These are phyloP conservation scores for Noctua janthe DNA, from an alignment of 2,888 invertebrate genomes.

Conservation along the genomic window DNA sequence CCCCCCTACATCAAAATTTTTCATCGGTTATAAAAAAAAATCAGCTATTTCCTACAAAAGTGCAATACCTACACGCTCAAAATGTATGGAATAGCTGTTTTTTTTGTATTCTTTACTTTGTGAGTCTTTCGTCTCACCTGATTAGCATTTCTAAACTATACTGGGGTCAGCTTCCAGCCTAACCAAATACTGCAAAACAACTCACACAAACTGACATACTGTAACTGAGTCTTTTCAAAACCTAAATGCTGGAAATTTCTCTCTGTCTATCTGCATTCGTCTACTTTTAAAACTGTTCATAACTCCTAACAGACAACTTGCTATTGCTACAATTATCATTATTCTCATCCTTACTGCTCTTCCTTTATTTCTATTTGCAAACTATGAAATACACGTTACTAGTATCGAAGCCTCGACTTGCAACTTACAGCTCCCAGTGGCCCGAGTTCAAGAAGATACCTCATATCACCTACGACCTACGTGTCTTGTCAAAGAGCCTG, in stretches of 20 bases:
- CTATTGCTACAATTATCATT: background rate
- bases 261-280: background rate
- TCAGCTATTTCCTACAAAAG: too few relatives aligned
- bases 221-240: background rate
- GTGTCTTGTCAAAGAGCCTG: constrained; percentile 43
- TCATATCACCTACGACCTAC: constrained; percentile 31
- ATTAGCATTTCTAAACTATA: background rate
- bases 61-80: too few relatives aligned
- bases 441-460: constrained; percentile 25
- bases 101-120: too few relatives aligned
- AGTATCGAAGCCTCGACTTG: constrained; percentile 3
- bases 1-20: too few relatives aligned
- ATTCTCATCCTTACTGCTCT: background rate
- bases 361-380: background rate
- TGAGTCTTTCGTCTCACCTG: too few relatives aligned
- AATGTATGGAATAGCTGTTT: too few relatives aligned
- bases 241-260: background rate
- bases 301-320: background rate
- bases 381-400: constrained; percentile 5
- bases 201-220: background rate
- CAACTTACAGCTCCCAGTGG: constrained; percentile 16
- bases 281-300: background rate
- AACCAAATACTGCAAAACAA: background rate
- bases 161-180: background rate
- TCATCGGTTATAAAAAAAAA: too few relatives aligned